Conservation (phyloP, 2,888 invertebrate species). For the Torymus tubicola region DNA sequence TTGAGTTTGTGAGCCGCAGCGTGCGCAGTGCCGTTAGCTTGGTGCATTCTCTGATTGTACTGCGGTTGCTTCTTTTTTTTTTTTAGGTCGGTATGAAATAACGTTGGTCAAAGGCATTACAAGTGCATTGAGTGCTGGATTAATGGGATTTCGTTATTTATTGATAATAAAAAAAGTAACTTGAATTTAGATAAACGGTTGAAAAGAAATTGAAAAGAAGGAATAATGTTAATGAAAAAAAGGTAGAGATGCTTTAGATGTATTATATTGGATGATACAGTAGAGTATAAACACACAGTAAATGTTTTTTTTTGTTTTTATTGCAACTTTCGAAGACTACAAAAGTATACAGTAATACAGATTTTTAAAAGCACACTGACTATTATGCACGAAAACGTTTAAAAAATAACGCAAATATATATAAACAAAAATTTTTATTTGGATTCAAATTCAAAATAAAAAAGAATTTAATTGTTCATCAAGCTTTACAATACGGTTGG, state of each 20-base stretch:
- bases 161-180: too few species aligned
- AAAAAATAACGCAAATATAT: conserved; percentile 24
- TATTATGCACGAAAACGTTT: conserved; percentile 47
- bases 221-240: too few species aligned
- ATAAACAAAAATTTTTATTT: conserved; percentile 25
- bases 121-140: too few species aligned
- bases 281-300: background rate
- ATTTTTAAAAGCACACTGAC: conserved; percentile 54
- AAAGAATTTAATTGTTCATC: conserved; percentile 15
- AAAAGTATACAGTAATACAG: conserved; percentile 53
- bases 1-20: background rate
- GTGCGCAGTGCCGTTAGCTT: too few species aligned
- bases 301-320: conserved; percentile 38
- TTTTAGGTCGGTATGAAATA: too few species aligned
- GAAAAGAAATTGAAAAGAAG: too few species aligned
- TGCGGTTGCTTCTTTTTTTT: too few species aligned
- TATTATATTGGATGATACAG: background rate
- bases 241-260: background rate
- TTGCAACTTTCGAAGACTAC: conserved; percentile 54
- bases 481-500: background rate
- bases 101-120: too few species aligned
- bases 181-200: too few species aligned
- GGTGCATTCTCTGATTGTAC: too few species aligned
- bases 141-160: too few species aligned
- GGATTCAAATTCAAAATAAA: conserved; percentile 41